These are phyloP conservation scores for Ametastegia equiseti DNA, from an alignment of 2,888 invertebrate genomes.

Conservation along the genomic window DNA sequence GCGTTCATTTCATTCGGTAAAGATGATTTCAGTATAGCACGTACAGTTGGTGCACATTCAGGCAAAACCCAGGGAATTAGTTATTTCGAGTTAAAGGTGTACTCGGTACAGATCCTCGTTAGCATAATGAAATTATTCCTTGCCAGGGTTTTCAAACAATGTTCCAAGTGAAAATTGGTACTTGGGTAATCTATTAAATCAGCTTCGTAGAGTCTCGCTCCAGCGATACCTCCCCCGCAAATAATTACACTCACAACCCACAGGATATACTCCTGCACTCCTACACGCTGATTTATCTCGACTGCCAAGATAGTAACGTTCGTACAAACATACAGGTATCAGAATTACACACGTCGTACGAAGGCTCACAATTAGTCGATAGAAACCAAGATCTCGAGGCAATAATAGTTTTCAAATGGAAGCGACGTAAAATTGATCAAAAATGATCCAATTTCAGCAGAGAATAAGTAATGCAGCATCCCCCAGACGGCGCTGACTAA, in stretches of 20 bases:
- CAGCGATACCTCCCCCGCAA: neutral
- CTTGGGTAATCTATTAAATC: constrained; percentile 15
- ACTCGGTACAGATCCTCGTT: constrained; percentile 20
- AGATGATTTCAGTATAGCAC: no score
- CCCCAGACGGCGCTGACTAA: no score
- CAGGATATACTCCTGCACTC: neutral
- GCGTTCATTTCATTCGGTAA: no score
- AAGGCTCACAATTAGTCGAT: neutral
- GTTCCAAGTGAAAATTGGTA: constrained; percentile 16
- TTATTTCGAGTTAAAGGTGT: neutral
- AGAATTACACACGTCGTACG: neutral
- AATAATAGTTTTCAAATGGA: no score
- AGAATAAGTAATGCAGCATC: no score
- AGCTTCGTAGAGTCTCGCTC: constrained; percentile 7
- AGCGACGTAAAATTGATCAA: no score
- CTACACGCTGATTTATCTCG: neutral
- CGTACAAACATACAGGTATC: neutral
- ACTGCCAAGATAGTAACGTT: neutral
- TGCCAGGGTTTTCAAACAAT: constrained; percentile 3
- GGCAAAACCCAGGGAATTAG: neutral
- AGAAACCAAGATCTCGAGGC: no score
- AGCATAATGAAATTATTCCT: constrained; percentile 27
- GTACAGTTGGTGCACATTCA: neutral
- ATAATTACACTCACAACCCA: neutral
- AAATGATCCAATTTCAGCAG: no score